Base-by-base conservation (phyloP, 1,140 invertebrate genomes). In the Glossosoma conforme region DNA sequence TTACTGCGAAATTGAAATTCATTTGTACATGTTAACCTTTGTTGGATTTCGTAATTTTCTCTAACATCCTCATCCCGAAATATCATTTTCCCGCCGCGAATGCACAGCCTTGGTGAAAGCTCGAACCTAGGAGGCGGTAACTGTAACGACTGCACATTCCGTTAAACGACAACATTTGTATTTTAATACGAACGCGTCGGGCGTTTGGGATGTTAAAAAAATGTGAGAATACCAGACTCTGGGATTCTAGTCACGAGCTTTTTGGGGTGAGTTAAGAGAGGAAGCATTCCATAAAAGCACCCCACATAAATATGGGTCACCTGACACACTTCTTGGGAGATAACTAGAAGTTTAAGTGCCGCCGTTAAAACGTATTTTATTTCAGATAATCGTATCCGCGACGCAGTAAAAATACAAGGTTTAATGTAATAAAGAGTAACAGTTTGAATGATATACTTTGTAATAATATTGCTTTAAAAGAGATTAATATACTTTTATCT, bases 131-230 rank as follows among this genome's bases (percentile, higher is more conserved):
- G 33, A 25, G 43, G 24, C 24, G 44, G 19, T 43, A 37, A 15
- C 37, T 40, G 24, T 35, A 52, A 57, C 46, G 49, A 49, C 54
- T 37, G 54, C 44, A 42, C 49, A 52, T 57, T 57, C 54, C 38
- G 46, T 46, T 46, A 58, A 58, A 58, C 50, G 55, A 58, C 55
- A 58, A 58, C 55, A 58, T 58, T 58, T 58, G 55, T 58, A 58
- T 58, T 58, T 58, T 58, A 58, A 58, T 58, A 57, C 33, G 44
- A 44, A 28, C 37, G 38, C 54, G 43, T 36, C 25, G 42, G 44
- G 30, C 11, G 20, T 32, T 10, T 3, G n/a, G n/a, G 48, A 35
- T 40, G 54, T n/a, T 13, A 42, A 44, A 48, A 58, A 54, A 58
- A 45, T 49, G 41, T 33, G 24, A 40, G 53, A 52, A 46, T 33